Evolutionary conservation across 2,888 invertebrate species (phyloP).

Genomic region (Lydus trimaculatus): DNA sequence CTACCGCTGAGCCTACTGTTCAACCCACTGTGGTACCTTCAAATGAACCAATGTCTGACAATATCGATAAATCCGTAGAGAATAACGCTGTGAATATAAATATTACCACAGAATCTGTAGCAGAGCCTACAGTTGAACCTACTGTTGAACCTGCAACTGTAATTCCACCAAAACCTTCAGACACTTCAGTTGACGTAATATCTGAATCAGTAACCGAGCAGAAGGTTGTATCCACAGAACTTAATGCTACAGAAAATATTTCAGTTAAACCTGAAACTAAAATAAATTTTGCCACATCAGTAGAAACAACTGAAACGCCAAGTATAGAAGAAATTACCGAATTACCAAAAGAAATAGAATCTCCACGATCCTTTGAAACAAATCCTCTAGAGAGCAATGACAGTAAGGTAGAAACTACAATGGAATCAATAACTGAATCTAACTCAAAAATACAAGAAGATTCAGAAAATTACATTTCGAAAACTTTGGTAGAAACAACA

Average conservation of each 20-base stretch:
- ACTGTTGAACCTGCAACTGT: slow-evolving; percentile 13
- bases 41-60: too few relatives aligned
- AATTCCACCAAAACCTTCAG: too few relatives aligned
- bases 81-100: too few relatives aligned
- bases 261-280: not conserved
- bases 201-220: slow-evolving; percentile 36
- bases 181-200: too few relatives aligned
- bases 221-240: slow-evolving; percentile 28
- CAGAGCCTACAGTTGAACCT: slow-evolving; percentile 13
- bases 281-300: not conserved
- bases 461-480: slow-evolving; percentile 11
- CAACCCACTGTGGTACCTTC: too few relatives aligned
- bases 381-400: not conserved
- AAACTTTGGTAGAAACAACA: slow-evolving; percentile 8
- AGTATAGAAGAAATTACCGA: not conserved
- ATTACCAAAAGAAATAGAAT: not conserved
- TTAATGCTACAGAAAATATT: not conserved
- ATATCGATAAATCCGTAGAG: too few relatives aligned
- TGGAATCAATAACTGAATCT: not conserved
- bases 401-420: not conserved
- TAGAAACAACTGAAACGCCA: not conserved
- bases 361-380: not conserved
- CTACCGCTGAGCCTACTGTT: not conserved
- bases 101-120: not conserved
- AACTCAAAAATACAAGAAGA: not conserved